Evolutionary conservation across 2,113 vertebrate species (phyloP).

Genomic region (Hemibagrus wyckioides): DNA sequence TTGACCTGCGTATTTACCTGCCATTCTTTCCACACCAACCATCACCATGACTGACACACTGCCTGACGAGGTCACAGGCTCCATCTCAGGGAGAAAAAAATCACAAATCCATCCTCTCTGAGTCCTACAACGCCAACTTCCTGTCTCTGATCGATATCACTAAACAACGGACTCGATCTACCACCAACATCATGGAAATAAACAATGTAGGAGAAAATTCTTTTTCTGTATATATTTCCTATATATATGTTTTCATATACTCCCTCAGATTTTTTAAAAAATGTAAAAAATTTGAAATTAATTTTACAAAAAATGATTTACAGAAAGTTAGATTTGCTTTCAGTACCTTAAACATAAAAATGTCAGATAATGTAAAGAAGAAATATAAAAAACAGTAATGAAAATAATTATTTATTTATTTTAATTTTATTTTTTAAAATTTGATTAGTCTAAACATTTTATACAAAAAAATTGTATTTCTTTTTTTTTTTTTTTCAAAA

Average conservation of each 20-base stretch:
- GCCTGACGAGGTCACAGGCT: constrained; percentile 7
- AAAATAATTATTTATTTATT: too few species aligned
- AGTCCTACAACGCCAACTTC: not conserved
- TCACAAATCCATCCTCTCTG: not conserved
- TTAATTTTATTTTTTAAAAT: too few species aligned
- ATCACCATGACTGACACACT: constrained; percentile 25
- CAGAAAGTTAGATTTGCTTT: not conserved
- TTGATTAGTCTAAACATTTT: too few species aligned
- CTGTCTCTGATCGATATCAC: constrained; percentile 17
- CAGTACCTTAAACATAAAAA: not conserved
- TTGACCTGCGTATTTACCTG: constrained; percentile 14
- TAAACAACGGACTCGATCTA: not conserved
- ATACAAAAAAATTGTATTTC: too few species aligned
- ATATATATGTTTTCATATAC: too few species aligned
- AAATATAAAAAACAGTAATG: too few species aligned
- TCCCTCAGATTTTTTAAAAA: too few species aligned
- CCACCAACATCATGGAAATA: not conserved
- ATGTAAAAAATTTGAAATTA: not conserved
- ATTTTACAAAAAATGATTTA: too few species aligned
- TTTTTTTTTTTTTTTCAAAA: too few species aligned
- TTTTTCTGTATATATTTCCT: not conserved
- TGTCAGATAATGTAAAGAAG: too few species aligned
- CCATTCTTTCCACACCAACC: constrained; percentile 9
- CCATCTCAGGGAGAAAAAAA: not conserved
- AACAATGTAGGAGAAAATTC: not conserved